These are phyloP conservation scores for Calephelis virginiensis DNA, from an alignment of 1,140 invertebrate genomes.

Conservation along the genomic window DNA sequence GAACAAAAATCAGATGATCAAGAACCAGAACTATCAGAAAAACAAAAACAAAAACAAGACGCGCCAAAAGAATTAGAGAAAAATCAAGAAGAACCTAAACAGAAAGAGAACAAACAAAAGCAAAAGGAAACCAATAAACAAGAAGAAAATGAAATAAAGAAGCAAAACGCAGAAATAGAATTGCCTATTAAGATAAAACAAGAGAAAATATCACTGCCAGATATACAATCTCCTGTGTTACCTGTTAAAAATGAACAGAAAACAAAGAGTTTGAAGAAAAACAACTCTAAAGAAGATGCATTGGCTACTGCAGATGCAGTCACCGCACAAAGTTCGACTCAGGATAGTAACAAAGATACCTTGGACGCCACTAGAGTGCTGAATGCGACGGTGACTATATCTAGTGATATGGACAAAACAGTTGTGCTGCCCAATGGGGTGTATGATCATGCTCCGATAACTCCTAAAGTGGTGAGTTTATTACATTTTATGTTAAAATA, in stretches of 20 bases:
- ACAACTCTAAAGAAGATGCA: not conserved
- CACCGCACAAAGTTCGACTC: slow-evolving; percentile 19
- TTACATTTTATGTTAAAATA: no score
- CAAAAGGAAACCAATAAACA: slow-evolving; percentile 14
- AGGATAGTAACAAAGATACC: slow-evolving; percentile 15
- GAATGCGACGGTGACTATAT: slow-evolving; percentile 29
- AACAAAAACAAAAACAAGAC: slow-evolving; percentile 28
- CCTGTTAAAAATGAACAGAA: slow-evolving; percentile 19
- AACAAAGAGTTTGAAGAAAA: not conserved
- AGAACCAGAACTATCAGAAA: slow-evolving; percentile 22
- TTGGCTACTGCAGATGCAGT: not conserved
- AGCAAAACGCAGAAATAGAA: not conserved
- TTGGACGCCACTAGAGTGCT: slow-evolving; percentile 39
- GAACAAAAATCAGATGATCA: slow-evolving; percentile 35
- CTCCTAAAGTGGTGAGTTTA: slow-evolving; percentile 47
- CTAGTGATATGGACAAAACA: slow-evolving; percentile 47
- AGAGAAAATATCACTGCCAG: slow-evolving; percentile 17
- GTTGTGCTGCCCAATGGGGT: slow-evolving; percentile 49
- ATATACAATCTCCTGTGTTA: slow-evolving; percentile 21
- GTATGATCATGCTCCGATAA: slow-evolving; percentile 46
- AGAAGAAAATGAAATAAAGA: not conserved
- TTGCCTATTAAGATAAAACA: slow-evolving; percentile 2
- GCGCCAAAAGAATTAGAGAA: slow-evolving; percentile 23
- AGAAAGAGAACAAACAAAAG: slow-evolving; percentile 14
- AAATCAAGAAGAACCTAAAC: slow-evolving; percentile 20